These are phyloP conservation scores for Tineola bisselliella DNA, from an alignment of 2,888 invertebrate species.

Conservation along the genomic window DNA sequence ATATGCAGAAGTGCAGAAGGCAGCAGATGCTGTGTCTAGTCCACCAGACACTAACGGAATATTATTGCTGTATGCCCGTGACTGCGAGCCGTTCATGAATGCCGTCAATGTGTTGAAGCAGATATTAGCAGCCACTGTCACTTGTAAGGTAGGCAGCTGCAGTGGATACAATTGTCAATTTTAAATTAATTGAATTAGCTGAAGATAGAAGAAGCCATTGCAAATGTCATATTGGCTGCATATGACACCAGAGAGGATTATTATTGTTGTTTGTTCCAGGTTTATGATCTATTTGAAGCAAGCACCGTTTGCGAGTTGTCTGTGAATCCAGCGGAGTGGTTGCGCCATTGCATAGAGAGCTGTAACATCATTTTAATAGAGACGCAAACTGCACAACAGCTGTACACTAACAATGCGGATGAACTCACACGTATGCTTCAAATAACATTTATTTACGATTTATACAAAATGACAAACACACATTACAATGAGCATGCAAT, in stretches of 20 bases:
- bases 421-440: background rate
- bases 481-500: no score
- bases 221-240: no score
- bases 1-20: background rate
- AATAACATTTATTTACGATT: no score
- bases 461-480: no score
- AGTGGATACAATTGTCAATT: no score
- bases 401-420: constrained; percentile 16
- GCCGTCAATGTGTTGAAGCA: constrained; percentile 29
- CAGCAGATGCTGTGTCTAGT: background rate
- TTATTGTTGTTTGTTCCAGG: constrained; percentile 23
- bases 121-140: background rate
- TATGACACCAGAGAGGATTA: no score
- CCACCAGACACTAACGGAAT: constrained; percentile 19
- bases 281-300: constrained; percentile 35
- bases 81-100: constrained; percentile 36
- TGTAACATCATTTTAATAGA: constrained; percentile 36
- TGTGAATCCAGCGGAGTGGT: constrained; percentile 28
- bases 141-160: background rate
- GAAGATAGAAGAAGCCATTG: no score
- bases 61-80: constrained; percentile 56
- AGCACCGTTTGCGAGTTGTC: constrained; percentile 21
- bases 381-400: constrained; percentile 33
- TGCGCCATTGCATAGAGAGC: constrained; percentile 21
- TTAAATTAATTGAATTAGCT: no score